Evolutionary conservation across 92 coral and sea anemone genomes (phyloP), one percentile per base, ranked within the genome.

Genomic region (Siderastrea siderea): DNA sequence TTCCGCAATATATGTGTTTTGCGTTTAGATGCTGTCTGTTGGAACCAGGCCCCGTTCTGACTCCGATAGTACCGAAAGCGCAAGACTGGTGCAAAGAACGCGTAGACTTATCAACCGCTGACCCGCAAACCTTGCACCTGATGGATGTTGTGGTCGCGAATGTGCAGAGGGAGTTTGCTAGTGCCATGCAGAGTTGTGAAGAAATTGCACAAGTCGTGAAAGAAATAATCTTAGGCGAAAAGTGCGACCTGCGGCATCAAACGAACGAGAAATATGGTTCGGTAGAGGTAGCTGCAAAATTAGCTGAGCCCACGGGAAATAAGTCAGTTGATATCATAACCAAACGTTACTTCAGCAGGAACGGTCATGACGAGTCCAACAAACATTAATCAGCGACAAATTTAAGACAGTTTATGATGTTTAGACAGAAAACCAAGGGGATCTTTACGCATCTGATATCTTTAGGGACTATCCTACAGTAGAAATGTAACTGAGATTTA

Each of bases 1-100:
- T 74, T 53, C 47, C 49, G 7, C 13, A 5, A 38, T 57, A 8
- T 19, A 2, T 6, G 6, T 6, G 3, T 49, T 68, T 43, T 47
- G 8, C 45, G 2, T 45, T n/a, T 52, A 97, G 99, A 68, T 86
- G 95, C 82, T 92, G 97, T 9, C 60, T 97, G 76, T 81, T 97
- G 78, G 99, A 97, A 68, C 96, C 99, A 43, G 99, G 98, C 11
- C 98, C 98, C 1, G 94, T 95, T 65, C 85, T 6, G 81, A 86
- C 83, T 84, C 61, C 64, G 59, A 68, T 60, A 87, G 60, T 68
- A 69, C 59, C n/a, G 62, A 85, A 12, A 38, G 63, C 78, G 14
- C 48, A 15, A 52, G 86, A 82, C 51, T 71, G 86, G 86, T n/a
- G 68, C 47, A 47, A 70, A 45, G 68, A 51, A 1, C 19, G 52